These are phyloP conservation scores for Cercopithecus petaurista DNA, from an alignment of 2,797 vertebrate species.

Conservation along the genomic window DNA sequence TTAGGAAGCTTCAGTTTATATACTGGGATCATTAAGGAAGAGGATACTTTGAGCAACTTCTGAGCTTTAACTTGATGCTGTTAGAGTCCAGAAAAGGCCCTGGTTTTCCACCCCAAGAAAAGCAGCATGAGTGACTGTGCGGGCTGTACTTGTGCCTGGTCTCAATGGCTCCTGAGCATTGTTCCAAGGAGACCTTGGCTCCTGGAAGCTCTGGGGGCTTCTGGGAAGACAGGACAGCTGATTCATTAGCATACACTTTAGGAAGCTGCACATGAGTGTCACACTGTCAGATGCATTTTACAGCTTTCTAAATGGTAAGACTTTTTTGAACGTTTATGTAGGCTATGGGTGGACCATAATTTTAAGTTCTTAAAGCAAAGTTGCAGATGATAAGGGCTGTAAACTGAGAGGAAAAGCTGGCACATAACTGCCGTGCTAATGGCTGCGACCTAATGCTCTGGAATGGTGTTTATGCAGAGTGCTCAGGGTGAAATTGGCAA, in stretches of 20 bases:
- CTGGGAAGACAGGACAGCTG: background rate
- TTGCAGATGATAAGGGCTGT: background rate
- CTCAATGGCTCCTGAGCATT: background rate
- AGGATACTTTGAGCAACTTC: background rate
- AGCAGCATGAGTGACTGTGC: background rate
- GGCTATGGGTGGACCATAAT: background rate
- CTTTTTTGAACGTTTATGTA: slow-evolving; percentile 37
- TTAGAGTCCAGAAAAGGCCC: background rate
- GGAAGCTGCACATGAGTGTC: background rate
- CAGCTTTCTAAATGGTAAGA: background rate
- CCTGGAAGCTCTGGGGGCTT: background rate
- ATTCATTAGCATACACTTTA: background rate
- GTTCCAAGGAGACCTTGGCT: background rate
- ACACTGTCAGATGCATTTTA: background rate
- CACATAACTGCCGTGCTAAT: background rate
- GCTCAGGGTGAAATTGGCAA: background rate
- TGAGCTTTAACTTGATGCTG: background rate
- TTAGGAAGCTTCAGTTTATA: background rate
- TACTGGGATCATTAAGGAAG: background rate
- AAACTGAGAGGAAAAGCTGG: background rate
- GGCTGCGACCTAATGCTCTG: background rate
- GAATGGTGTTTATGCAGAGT: background rate
- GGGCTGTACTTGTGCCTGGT: background rate
- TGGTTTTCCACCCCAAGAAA: background rate
- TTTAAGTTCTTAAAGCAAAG: background rate